phyloP scores from a whole-genome alignment of 2,113 vertebrate species.

The Speoplatyrhinus poulsoni region DNA sequence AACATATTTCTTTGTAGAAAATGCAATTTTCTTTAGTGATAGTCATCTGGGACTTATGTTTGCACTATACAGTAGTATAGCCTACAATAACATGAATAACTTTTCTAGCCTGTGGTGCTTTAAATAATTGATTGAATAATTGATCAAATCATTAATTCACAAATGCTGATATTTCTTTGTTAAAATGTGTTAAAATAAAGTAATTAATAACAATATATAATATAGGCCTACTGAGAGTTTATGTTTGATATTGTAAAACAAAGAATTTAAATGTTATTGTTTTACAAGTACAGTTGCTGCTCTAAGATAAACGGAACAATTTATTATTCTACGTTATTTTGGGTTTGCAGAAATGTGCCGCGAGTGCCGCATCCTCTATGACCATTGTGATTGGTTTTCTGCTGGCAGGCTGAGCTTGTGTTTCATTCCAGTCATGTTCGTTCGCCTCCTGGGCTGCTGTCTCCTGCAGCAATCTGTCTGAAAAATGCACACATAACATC shows the following conservation, averaged over 20 bases:
- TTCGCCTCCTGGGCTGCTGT: constrained; percentile 60
- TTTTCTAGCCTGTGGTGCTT: constrained; percentile 6
- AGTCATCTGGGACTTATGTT: constrained; percentile 7
- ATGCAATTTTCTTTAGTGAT: background rate
- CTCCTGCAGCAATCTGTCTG: constrained; percentile 72
- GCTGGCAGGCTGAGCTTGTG: constrained; percentile 48
- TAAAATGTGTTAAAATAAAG: background rate
- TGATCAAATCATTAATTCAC: constrained; percentile 23
- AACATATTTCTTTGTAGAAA: background rate
- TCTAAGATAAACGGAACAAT: background rate
- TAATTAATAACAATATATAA: background rate
- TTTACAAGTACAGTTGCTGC: constrained; percentile 4
- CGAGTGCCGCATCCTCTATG: constrained; percentile 26
- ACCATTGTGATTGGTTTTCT: constrained; percentile 45
- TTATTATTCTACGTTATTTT: constrained; percentile 32
- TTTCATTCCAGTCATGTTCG: constrained; percentile 66
- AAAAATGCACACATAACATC: constrained; percentile 71
- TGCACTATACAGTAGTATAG: constrained; percentile 23
- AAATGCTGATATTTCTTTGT: constrained; percentile 29
- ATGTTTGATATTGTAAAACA: constrained; percentile 4
- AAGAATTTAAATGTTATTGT: background rate
- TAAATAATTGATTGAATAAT: constrained; percentile 44
- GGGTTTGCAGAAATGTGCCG: constrained; percentile 22
- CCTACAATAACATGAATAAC: constrained; percentile 36
- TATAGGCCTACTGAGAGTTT: background rate